Base-by-base conservation (phyloP, 2,113 vertebrate species). In the Cichladusa arquata region DNA sequence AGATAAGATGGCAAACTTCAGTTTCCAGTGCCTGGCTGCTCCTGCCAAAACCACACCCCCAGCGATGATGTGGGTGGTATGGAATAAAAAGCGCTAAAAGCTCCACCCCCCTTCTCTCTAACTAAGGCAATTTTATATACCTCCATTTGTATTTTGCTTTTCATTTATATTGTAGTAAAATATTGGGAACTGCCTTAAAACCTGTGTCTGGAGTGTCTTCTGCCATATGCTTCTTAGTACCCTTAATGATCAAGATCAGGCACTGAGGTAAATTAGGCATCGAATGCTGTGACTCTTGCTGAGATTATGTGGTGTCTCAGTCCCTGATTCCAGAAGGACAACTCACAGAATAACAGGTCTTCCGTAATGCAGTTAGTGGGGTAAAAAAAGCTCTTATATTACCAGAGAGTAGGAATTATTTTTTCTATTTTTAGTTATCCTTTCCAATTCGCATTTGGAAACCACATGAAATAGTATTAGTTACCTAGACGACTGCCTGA, bases 401-500 rank as follows among this genome's bases (percentile, higher is more conserved):
- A 31, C 48, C 33, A 53, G 8, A 28, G 48, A 84, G 19, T 33
- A 61, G 36, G 28, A 58, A 47, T 90, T 81, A 5, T 12, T 50
- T 71, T 71, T 91, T 83, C 65, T 72, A 8, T 34, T 92, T 92
- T 89, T 71, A 42, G 22, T 82, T 85, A 36, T 53, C 14, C 40
- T 76, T 87, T 90, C 53, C 22, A 16, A 13, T 60, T 91, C 12
- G 28, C 40, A 19, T 89, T 81, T 82, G 48, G 53, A 91, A 95
- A 72, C 9, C 26, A 73, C 33, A 47, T 38, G 26, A 81, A 89
- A 36, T 74, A 36, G 23, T 56, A 33, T n/a, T 82, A 65, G 53
- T 72, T 82, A 72, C 58, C 36, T 50, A 62, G 71, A 65, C 36
- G 45, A 20, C 25, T 77, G 42, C 38, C 67, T 47, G 42, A 86